Evolutionary conservation across 2,113 vertebrate genomes (phyloP).

Genomic region (Pachycephala philippinensis): DNA sequence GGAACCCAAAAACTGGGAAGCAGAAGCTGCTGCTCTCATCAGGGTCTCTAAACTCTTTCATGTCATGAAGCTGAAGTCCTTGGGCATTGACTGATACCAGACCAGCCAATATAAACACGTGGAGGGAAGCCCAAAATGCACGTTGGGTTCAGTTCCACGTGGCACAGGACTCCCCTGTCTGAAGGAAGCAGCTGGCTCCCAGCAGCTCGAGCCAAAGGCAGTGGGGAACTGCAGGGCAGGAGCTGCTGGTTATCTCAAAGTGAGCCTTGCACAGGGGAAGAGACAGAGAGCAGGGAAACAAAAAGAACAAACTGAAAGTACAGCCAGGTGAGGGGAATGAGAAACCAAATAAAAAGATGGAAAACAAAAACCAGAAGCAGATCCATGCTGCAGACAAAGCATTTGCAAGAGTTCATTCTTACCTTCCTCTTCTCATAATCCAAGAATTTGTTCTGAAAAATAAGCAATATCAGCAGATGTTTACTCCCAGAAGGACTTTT

Average conservation of each 20-base stretch:
- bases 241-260: background rate
- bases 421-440: conserved; percentile 96
- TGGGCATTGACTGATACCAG: background rate
- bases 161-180: background rate
- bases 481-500: background rate
- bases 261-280: background rate
- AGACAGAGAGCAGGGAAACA: background rate
- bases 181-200: background rate
- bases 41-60: background rate
- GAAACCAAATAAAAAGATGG: background rate
- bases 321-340: background rate
- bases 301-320: background rate
- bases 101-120: background rate
- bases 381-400: background rate
- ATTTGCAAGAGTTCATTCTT: background rate
- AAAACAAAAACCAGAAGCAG: background rate
- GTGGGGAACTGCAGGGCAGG: background rate
- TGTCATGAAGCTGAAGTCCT: background rate
- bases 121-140: background rate
- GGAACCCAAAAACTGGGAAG: background rate
- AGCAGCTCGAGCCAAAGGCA: background rate
- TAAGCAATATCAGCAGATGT: conserved; percentile 19
- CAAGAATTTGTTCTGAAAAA: conserved; percentile 86
- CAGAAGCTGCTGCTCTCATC: background rate
- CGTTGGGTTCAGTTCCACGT: background rate